Evolutionary conservation across 1,140 invertebrate species (phyloP).

Genomic region (Drosophila parabipectinata): DNA sequence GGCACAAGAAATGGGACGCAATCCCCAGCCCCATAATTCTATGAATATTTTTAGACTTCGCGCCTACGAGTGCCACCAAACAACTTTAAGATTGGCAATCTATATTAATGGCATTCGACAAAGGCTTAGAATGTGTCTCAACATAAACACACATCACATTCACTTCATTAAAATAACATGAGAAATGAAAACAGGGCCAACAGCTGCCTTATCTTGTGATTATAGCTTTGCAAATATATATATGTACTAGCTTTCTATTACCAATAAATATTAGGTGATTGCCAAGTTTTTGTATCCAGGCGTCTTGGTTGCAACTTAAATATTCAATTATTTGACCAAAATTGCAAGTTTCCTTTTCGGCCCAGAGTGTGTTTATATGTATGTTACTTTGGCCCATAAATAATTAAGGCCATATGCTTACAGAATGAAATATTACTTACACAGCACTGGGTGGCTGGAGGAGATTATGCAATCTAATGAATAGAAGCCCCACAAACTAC

Average conservation of each 20-base stretch:
- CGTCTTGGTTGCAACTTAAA: constrained; percentile 52
- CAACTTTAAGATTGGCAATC: constrained; percentile 22
- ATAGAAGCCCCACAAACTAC: constrained; percentile 55
- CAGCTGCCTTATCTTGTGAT: constrained; percentile 39
- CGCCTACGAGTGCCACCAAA: not conserved
- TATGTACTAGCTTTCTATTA: constrained; percentile 5
- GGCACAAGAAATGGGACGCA: constrained; percentile 25
- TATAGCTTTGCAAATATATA: constrained; percentile 14
- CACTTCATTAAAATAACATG: constrained; percentile 53
- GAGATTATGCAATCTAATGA: constrained; percentile 67
- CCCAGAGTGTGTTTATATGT: constrained; percentile 20
- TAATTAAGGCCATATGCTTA: constrained; percentile 50
- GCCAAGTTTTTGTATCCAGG: constrained; percentile 1
- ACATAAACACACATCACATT: constrained; percentile 20
- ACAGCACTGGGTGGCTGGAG: constrained; percentile 10
- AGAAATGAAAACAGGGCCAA: constrained; percentile 42
- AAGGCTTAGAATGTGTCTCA: constrained; percentile 10
- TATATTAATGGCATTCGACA: constrained; percentile 39
- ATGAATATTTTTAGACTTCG: constrained; percentile 11
- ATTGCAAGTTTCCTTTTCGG: constrained; percentile 21
- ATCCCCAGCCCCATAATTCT: not conserved
- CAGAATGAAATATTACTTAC: constrained; percentile 62
- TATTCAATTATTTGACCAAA: constrained; percentile 67
- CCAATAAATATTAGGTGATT: constrained; percentile 35
- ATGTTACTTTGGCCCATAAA: constrained; percentile 44